A percentile compares a stretch with the other conserved stretches of the same genome.
phyloP scores from a whole-genome alignment of 2,113 vertebrate species.

The Psephotus haematonotus region DNA sequence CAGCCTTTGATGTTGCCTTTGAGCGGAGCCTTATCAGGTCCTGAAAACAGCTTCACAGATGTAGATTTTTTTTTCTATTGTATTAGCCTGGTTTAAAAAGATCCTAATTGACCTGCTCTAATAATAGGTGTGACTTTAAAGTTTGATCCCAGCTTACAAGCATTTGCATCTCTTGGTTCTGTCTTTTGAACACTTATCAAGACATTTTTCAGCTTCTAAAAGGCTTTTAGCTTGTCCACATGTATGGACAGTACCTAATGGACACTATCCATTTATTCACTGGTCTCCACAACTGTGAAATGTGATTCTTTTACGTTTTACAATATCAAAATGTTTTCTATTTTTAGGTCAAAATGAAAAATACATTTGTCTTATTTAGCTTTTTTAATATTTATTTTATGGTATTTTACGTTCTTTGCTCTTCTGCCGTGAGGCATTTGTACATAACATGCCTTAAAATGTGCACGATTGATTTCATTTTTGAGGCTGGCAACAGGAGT shows the following conservation, averaged over 20 bases:
- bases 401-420: conserved; percentile 41
- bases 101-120: conserved; percentile 64
- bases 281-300: conserved; percentile 34
- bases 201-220: conserved; percentile 64
- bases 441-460: conserved; percentile 19
- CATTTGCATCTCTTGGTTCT: conserved; percentile 56
- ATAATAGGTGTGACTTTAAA: conserved; percentile 68
- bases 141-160: conserved; percentile 59
- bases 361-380: conserved; percentile 38
- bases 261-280: conserved; percentile 40
- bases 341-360: conserved; percentile 53
- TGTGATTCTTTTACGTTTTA: conserved; percentile 34
- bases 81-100: conserved; percentile 59
- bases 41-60: conserved; percentile 61
- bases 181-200: conserved; percentile 65
- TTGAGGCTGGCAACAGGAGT: conserved; percentile 20
- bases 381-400: conserved; percentile 60
- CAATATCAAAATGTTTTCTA: conserved; percentile 41
- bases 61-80: conserved; percentile 29
- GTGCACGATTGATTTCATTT: conserved; percentile 23
- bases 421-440: background rate
- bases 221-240: conserved; percentile 20
- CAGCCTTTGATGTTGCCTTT: conserved; percentile 53
- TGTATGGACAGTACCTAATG: conserved; percentile 38
- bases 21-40: conserved; percentile 36